These are phyloP conservation scores for Mycetomoellerius zeteki DNA, from an alignment of 1,140 invertebrate species.

Conservation along the genomic window DNA sequence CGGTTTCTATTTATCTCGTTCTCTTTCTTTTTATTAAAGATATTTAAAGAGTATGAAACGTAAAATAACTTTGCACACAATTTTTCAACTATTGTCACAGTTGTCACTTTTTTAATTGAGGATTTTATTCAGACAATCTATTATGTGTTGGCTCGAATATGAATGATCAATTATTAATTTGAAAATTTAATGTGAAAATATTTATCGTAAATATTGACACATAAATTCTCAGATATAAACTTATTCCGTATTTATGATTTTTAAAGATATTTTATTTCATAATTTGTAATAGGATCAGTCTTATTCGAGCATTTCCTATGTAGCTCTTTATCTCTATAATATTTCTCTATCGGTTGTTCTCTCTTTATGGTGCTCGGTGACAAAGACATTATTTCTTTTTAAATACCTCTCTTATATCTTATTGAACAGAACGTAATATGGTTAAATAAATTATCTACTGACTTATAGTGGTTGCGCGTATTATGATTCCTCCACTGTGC, in stretches of 20 bases:
- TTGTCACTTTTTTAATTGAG: conserved; percentile 26
- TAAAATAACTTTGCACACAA: conserved; percentile 21
- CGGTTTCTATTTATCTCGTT: conserved; percentile 26
- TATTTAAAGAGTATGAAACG: neutral
- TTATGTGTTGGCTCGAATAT: conserved; percentile 7
- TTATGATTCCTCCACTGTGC: conserved; percentile 82
- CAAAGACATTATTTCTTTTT: conserved; percentile 43
- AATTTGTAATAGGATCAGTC: neutral
- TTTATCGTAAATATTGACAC: conserved; percentile 10
- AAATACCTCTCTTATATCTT: conserved; percentile 53
- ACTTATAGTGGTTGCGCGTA: conserved; percentile 83
- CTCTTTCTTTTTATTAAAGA: conserved; percentile 13
- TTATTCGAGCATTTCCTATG: conserved; percentile 40
- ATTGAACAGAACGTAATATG: conserved; percentile 43
- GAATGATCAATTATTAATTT: neutral
- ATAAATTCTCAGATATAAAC: conserved; percentile 1
- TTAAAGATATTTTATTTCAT: neutral
- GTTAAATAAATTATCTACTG: conserved; percentile 78
- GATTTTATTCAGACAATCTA: neutral
- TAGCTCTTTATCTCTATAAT: conserved; percentile 63
- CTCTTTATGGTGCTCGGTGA: conserved; percentile 65
- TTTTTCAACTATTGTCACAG: conserved; percentile 6
- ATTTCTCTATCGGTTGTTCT: conserved; percentile 62
- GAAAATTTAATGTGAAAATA: neutral
- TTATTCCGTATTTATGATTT: neutral